Base-by-base conservation (phyloP, 2,797 vertebrate species). In the Novumbra hubbsi region DNA sequence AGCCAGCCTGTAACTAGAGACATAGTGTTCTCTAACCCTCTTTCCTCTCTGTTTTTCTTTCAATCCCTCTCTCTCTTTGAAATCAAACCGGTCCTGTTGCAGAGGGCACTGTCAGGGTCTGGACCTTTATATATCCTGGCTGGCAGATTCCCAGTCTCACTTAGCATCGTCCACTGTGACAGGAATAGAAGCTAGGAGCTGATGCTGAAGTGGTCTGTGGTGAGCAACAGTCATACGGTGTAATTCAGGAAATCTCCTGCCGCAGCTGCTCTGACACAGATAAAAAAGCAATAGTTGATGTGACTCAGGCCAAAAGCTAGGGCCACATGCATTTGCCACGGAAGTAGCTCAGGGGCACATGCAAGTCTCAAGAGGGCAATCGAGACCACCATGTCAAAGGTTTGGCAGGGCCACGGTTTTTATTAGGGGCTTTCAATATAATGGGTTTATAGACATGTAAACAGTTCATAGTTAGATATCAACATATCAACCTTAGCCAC, bases 111-210 rank as follows among this genome's bases (percentile, higher is more conserved):
- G 49, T 57, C 66, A 63, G 62, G 19, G 57, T 71, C 73, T 45
- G 64, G 55, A 64, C 60, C 69, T 73, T 81, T 71, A 71, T 71
- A 62, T 68, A 70, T 62, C 75, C 76, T 60, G 70, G 30, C 68
- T 68, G 77, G 57, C 68, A 73, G 62, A 75, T 73, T 77, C 70
- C 73, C 75, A 69, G 75, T 67, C 68, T 76, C 75, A 75, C 68
- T 81, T 70, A 71, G 74, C 72, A 68, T 48, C 73, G 24, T 63
- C 70, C 70, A 3, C n/a, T 50, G 19, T 12, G 75, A 76, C 73
- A 74, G 69, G 72, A 84, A 81, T 72, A 79, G 73, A 71, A 81
- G 67, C 49, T 73, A 45, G 57, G 64, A 24, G 74, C 30, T 55
- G 75, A 72, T 68, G 68, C 67, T 57, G 65, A 62, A 64, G 62